These are phyloP conservation scores for Capitulum mitella DNA, from an alignment of 2,888 invertebrate species.

Conservation along the genomic window DNA sequence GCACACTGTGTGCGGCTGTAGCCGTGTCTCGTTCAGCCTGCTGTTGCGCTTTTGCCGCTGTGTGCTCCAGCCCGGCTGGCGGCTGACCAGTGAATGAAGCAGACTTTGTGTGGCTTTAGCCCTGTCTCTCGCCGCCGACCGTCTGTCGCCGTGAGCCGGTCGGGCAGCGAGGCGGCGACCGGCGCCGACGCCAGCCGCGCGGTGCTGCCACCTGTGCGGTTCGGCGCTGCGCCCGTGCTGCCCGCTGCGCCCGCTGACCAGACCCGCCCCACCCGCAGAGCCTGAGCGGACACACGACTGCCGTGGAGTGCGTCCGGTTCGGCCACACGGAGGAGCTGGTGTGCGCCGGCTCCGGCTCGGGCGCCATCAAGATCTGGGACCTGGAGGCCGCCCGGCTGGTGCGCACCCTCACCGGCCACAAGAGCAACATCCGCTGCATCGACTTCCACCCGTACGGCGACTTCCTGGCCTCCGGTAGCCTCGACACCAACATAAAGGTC, in stretches of 20 bases:
- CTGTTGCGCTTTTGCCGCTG: too few species aligned
- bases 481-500: conserved; percentile 77
- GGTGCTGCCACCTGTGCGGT: conserved; percentile 4
- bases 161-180: background rate
- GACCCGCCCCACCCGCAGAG: too few species aligned
- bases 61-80: too few species aligned
- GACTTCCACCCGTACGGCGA: conserved; percentile 97
- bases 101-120: too few species aligned
- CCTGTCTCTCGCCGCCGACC: background rate
- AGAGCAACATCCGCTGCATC: conserved; percentile 71
- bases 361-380: conserved; percentile 92
- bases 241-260: too few species aligned
- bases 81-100: too few species aligned
- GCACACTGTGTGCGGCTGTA: too few species aligned
- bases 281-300: conserved; percentile 84
- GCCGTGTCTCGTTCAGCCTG: too few species aligned
- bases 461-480: conserved; percentile 85
- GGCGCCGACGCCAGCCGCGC: background rate
- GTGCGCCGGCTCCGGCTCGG: conserved; percentile 88
- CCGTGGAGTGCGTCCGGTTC: conserved; percentile 91
- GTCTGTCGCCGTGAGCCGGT: background rate
- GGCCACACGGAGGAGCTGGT: conserved; percentile 90
- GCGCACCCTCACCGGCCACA: conserved; percentile 82
- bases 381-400: conserved; percentile 87
- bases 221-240: too few species aligned